Evolutionary conservation across 2,888 invertebrate genomes (phyloP).

Genomic region (Tachystola acroxantha): DNA sequence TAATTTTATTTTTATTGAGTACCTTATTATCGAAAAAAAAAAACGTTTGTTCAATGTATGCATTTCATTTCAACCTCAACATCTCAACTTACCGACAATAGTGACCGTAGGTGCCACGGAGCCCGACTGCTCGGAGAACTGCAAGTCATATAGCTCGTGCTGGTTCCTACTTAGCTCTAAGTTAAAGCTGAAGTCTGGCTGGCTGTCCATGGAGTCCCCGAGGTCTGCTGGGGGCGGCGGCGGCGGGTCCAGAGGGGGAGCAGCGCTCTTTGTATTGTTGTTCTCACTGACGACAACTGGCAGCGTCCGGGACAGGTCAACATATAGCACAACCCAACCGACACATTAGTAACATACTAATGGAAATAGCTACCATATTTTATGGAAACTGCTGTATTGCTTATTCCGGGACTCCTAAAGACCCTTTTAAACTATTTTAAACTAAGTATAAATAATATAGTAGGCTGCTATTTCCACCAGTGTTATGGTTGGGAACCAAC

Average conservation of each 20-base stretch:
- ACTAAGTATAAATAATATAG: no score
- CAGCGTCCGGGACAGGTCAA: constrained; percentile 40
- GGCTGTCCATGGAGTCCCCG: constrained; percentile 55
- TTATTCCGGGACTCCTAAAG: no score
- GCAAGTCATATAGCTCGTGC: constrained; percentile 85
- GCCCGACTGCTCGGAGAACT: constrained; percentile 62
- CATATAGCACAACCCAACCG: neutral
- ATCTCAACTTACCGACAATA: constrained; percentile 68
- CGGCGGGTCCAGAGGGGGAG: constrained; percentile 67
- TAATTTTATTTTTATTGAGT: no score
- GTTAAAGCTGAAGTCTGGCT: constrained; percentile 79
- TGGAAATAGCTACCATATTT: no score
- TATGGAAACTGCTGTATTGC: no score
- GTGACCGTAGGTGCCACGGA: constrained; percentile 36
- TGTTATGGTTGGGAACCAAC: no score
- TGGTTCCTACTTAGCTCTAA: constrained; percentile 85
- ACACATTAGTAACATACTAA: neutral
- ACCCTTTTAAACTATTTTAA: no score
- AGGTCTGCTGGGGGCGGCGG: constrained; percentile 71
- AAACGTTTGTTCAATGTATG: no score
- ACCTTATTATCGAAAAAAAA: no score
- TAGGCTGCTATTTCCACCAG: no score
- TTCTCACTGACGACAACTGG: constrained; percentile 52
- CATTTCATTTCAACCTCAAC: no score
- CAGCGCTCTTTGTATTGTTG: constrained; percentile 54